phyloP scores from a whole-genome alignment of 2,797 vertebrate genomes.

The Chloroceryle inda region DNA sequence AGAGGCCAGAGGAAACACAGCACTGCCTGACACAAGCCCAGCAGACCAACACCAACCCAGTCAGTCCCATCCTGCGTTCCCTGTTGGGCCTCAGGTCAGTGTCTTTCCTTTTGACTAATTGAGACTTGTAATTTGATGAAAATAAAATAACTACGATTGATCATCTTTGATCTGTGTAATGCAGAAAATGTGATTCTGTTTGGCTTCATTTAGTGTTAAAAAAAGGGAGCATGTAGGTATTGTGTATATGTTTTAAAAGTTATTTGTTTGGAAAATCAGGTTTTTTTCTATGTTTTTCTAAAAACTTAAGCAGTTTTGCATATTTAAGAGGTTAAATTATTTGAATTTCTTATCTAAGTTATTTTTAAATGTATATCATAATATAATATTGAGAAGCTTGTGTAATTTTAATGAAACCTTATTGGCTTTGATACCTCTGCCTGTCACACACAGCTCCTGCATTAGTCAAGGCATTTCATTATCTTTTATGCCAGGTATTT shows the following conservation, averaged over 20 bases:
- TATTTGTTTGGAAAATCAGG: not conserved
- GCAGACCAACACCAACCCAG: conserved; percentile 90
- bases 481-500: conserved; percentile 62
- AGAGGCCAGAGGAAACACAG: conserved; percentile 91
- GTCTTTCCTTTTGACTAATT: conserved; percentile 1
- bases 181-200: conserved; percentile 23
- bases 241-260: not conserved
- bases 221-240: not conserved
- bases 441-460: conserved; percentile 61
- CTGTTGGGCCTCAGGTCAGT: conserved; percentile 95
- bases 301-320: conserved; percentile 48
- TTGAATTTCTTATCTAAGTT: conserved; percentile 45
- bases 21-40: conserved; percentile 88
- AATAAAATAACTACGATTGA: conserved; percentile 54
- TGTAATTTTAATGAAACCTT: conserved; percentile 76
- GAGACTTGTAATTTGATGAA: not conserved
- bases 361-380: conserved; percentile 64
- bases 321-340: conserved; percentile 65
- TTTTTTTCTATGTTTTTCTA: conserved; percentile 19
- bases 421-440: conserved; percentile 71
- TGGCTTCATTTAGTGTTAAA: not conserved
- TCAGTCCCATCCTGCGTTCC: conserved; percentile 90
- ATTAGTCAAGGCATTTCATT: conserved; percentile 75
- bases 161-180: conserved; percentile 41
- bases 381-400: conserved; percentile 68